Conservation (phyloP, 2,113 vertebrate genomes). For the Helogale parvula region DNA sequence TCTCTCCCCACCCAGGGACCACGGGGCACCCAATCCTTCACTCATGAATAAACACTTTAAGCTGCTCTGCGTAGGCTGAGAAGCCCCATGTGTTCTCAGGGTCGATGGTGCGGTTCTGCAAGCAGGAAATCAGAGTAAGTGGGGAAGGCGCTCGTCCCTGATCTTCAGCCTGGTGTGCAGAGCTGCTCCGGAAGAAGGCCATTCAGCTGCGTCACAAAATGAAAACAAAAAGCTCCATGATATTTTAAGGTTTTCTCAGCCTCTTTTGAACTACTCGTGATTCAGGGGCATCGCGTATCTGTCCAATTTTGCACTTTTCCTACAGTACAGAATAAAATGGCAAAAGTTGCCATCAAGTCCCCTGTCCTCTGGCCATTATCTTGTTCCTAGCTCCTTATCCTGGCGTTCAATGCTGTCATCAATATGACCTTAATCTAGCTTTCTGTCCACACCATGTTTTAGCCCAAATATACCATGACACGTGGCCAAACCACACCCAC, state of each 20-base stretch:
- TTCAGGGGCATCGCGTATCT: not conserved
- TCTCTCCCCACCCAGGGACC: not conserved
- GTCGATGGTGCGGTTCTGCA: not conserved
- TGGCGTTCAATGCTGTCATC: not conserved
- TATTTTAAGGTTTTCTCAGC: not conserved
- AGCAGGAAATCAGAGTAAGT: not conserved
- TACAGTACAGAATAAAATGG: not conserved
- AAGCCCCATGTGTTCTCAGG: not conserved
- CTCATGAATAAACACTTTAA: not conserved
- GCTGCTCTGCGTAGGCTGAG: not conserved
- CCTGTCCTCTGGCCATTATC: not conserved
- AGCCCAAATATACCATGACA: not conserved
- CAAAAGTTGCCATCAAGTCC: not conserved
- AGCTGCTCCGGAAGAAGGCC: not conserved
- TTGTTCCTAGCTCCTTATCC: not conserved
- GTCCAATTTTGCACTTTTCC: not conserved
- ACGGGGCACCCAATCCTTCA: not conserved
- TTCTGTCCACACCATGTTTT: not conserved
- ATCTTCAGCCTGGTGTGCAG: not conserved
- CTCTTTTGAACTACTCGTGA: not conserved
- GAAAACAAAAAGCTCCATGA: not conserved
- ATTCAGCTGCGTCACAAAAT: not conserved
- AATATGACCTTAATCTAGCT: not conserved
- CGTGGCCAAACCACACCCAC: not conserved
- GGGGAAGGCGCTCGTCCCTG: not conserved